Base-by-base conservation (phyloP, 2,797 vertebrate species). In the Sebastes itinus region DNA sequence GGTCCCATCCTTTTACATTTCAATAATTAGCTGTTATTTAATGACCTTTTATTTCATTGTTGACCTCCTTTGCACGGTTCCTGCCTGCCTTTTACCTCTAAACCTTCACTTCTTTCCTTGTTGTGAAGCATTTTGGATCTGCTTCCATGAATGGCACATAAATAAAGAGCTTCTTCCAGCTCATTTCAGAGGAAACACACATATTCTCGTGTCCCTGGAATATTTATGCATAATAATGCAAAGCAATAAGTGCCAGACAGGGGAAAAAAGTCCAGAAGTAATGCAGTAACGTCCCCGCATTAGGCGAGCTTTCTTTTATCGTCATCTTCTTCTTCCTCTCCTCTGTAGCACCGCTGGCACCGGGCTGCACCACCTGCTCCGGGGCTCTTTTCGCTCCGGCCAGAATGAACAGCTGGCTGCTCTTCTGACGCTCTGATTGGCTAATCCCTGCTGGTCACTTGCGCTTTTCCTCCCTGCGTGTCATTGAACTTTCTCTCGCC, bases 381-480 rank as follows among this genome's bases (percentile, higher is more conserved):
- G 46, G 79, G 86, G 70, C 85, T 91, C 89, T 92, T 84, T 95
- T 72, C 88, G 75, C 77, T 87, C 74, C 69, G 87, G 93, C 94
- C 95, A 95, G 94, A 94, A 91, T 71, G 88, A 96, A 96, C 95
- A 96, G 93, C 95, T 96, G 95, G 95, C 95, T 75, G 88, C 92
- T 95, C 95, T 95, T 95, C 95, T 95, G 92, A 96, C 91, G 82
- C 92, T 93, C 92, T 90, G 93, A 94, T 96, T 95, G 95, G 95
- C 92, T 94, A 94, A 93, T 95, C 94, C 94, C 95, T 89, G 91
- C 94, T 95, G 95, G 95, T 95, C 95, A 95, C 93, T 94, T 93
- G 90, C 66, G 89, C 93, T 88, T 92, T 84, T 89, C 84, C 90
- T 92, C 87, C 86, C 92, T 73, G 86, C 83, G 23, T 93, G 92